Base-by-base conservation (phyloP, 2,797 vertebrate genomes). In the Lagocephalus sceleratus region DNA sequence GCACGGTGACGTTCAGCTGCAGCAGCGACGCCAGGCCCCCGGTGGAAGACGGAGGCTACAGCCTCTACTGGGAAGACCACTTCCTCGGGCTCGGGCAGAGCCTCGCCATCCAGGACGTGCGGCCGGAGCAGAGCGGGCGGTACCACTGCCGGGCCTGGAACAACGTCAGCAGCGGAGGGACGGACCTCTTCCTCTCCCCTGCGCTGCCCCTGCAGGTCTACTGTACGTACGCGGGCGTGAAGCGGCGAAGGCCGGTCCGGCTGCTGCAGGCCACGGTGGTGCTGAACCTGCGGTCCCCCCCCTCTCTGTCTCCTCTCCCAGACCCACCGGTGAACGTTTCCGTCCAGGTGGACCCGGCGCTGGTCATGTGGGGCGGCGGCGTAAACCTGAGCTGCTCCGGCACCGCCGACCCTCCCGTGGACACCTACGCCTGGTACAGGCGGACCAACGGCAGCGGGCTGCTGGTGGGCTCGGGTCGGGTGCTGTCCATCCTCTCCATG, bases 91-190 rank as follows among this genome's bases (percentile, higher is more conserved):
- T 43, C 3, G 78, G 79, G 54, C 43, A 41, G 53, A 71, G 0
- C 1, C 47, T 66, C 56, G 68, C 5, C 45, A 71, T 87, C 58
- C 41, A 48, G 25, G 48, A 68, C 22, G n/a, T 84, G 43, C 72
- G 72, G 60, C 63, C 63, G 49, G n/a, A 50, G 17, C 44, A 83
- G 64, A 79, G 66, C 7, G 85, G 85, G 17, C 54, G 42, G 19
- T 89, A 87, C 67, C 42, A 50, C 70, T 89, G 87, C 51, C 58
- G 53, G 44, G 82, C 79, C 42, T 15, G 38, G 45, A 89, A 84
- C 48, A 66, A 60, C 3, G 45, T 85, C 51, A 71, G 53, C 45
- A 1, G 58, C 73, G 21, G 16, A 6, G 77, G 62, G 12, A 10
- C 9, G 2, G 0, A 38, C 20, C 11, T 35, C 11, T 41, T 66